phyloP scores from a whole-genome alignment of 2,797 vertebrate genomes.

The Hapalemur alaotrensis region DNA sequence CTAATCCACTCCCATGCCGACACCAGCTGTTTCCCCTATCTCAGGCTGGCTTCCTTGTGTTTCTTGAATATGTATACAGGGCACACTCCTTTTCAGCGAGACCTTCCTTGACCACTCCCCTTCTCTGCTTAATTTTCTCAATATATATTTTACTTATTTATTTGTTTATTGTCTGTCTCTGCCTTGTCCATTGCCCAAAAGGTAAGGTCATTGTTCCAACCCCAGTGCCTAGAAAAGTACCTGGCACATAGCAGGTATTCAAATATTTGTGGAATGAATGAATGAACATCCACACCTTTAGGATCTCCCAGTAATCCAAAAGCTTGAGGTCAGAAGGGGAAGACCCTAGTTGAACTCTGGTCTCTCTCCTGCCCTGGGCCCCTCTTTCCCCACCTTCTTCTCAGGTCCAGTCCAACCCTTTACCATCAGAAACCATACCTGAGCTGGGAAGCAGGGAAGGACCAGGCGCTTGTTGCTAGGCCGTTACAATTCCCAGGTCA shows the following conservation, averaged over 20 bases:
- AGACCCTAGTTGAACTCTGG: neutral
- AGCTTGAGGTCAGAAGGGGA: neutral
- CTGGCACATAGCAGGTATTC: neutral
- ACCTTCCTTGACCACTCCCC: neutral
- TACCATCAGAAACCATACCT: neutral
- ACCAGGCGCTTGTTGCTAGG: neutral
- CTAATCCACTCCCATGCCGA: neutral
- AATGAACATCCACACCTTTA: neutral
- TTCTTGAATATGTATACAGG: neutral
- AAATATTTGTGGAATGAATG: neutral
- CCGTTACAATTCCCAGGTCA: neutral
- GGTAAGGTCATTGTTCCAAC: neutral
- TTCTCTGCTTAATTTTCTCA: constrained; percentile 9
- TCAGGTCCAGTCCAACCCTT: neutral
- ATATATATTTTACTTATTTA: neutral
- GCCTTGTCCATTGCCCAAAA: neutral
- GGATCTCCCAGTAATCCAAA: neutral
- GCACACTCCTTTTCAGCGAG: neutral
- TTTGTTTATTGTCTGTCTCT: neutral
- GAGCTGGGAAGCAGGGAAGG: neutral
- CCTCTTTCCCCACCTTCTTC: neutral
- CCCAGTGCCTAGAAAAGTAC: neutral
- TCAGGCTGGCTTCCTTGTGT: neutral
- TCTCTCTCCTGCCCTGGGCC: neutral
- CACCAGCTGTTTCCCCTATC: neutral